Conservation (phyloP, 2,888 invertebrate species). For the Ypsolopha sequella region DNA sequence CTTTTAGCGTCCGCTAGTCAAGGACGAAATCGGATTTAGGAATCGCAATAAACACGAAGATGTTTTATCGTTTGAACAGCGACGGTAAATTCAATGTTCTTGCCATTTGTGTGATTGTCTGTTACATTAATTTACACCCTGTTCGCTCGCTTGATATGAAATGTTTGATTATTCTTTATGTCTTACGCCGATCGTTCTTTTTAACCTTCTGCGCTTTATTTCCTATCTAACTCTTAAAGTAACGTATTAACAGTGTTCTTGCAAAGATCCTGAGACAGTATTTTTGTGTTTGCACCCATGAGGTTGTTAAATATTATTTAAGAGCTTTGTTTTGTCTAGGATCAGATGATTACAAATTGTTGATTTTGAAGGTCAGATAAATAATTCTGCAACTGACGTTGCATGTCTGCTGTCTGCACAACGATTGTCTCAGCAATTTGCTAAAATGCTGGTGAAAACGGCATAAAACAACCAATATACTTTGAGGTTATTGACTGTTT, state of each 20-base stretch:
- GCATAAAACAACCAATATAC: background rate
- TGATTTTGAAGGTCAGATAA: constrained; percentile 37
- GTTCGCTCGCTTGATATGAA: constrained; percentile 48
- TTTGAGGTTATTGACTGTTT: background rate
- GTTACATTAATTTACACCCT: constrained; percentile 55
- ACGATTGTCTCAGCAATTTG: background rate
- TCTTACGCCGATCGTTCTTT: constrained; percentile 44
- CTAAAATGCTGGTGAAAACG: background rate
- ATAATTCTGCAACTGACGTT: constrained; percentile 26
- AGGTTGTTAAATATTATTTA: background rate
- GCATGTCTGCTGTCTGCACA: constrained; percentile 6
- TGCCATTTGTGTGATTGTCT: constrained; percentile 65
- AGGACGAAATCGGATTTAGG: constrained; percentile 68
- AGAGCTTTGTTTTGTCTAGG: constrained; percentile 20
- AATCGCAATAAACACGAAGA: constrained; percentile 69
- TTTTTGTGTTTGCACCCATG: background rate
- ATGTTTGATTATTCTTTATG: constrained; percentile 53
- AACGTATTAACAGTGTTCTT: background rate
- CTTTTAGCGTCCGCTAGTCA: constrained; percentile 69
- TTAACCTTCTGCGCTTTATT: constrained; percentile 48
- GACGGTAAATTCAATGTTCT: constrained; percentile 72
- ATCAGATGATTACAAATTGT: constrained; percentile 46
- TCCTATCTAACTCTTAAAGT: constrained; percentile 35
- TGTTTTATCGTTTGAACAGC: constrained; percentile 72
- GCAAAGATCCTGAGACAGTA: background rate